These are phyloP conservation scores for Phylloscopus whistleri DNA, from an alignment of 2,113 vertebrate species.

Conservation along the genomic window DNA sequence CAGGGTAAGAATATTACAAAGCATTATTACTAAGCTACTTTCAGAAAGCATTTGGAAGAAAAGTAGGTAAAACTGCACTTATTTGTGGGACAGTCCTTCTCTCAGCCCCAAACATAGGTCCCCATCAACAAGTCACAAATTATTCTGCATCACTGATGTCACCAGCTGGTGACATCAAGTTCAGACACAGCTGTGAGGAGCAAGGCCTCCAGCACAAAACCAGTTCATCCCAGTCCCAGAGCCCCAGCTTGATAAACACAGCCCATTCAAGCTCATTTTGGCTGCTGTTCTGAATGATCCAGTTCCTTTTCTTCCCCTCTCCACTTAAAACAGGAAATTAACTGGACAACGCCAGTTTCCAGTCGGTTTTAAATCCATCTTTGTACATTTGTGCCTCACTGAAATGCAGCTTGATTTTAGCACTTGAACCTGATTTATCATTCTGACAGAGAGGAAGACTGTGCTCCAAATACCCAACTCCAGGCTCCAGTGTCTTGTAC, in stretches of 20 bases:
- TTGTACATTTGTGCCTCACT: not conserved
- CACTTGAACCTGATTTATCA: not conserved
- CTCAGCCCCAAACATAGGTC: not conserved
- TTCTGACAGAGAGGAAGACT: not conserved
- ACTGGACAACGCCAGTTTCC: not conserved
- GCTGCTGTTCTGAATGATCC: not conserved
- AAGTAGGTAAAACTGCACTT: not conserved
- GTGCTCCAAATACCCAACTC: not conserved
- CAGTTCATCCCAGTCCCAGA: not conserved
- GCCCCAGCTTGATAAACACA: not conserved
- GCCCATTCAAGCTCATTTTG: not conserved
- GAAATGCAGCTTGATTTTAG: not conserved
- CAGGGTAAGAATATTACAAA: not conserved
- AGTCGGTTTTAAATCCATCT: not conserved
- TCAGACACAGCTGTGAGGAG: not conserved
- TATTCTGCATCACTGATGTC: not conserved
- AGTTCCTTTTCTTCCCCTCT: not conserved
- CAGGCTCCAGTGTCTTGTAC: no score
- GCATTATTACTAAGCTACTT: not conserved
- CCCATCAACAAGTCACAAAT: not conserved
- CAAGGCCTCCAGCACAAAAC: not conserved
- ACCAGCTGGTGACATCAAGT: not conserved
- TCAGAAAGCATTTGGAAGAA: not conserved
- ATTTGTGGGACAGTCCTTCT: not conserved
- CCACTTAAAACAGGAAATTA: conserved; percentile 20